These are phyloP conservation scores for Drosophila subpulchrella DNA, from an alignment of 1,140 invertebrate genomes.

Conservation along the genomic window DNA sequence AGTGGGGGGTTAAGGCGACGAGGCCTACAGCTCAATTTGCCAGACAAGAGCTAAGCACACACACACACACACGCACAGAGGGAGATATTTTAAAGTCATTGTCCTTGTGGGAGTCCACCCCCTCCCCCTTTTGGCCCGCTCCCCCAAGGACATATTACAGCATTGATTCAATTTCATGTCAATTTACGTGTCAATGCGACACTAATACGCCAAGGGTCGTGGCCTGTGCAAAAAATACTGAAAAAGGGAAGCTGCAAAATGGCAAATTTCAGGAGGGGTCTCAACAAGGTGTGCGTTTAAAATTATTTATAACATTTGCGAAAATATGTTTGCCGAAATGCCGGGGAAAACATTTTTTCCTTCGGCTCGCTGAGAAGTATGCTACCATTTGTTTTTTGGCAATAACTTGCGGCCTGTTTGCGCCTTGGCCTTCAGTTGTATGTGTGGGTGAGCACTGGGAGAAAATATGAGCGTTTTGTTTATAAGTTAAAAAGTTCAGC, in stretches of 20 bases:
- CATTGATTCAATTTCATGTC: constrained; percentile 85
- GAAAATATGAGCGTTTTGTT: neutral
- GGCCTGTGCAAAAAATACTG: constrained; percentile 37
- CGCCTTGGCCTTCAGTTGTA: constrained; percentile 45
- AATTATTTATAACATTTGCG: constrained; percentile 83
- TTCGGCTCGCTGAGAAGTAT: constrained; percentile 34
- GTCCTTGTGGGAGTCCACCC: constrained; percentile 45
- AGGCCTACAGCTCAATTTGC: constrained; percentile 76
- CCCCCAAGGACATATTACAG: constrained; percentile 84
- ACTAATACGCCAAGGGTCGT: constrained; percentile 81
- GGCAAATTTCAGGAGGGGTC: constrained; percentile 2
- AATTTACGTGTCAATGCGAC: constrained; percentile 85
- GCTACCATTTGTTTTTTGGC: constrained; percentile 45
- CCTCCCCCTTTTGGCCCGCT: neutral
- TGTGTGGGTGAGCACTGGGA: constrained; percentile 19
- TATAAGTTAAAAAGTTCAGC: neutral
- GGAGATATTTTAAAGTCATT: constrained; percentile 74
- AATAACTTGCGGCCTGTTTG: constrained; percentile 80
- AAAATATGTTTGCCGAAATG: constrained; percentile 78
- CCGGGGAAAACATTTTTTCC: constrained; percentile 29
- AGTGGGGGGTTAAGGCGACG: constrained; percentile 5
- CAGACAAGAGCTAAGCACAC: constrained; percentile 55
- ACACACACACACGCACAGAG: neutral
- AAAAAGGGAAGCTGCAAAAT: neutral
- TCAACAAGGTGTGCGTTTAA: constrained; percentile 71